Base-by-base conservation (phyloP, 2,797 vertebrate genomes). In the Poecilia velifera region DNA sequence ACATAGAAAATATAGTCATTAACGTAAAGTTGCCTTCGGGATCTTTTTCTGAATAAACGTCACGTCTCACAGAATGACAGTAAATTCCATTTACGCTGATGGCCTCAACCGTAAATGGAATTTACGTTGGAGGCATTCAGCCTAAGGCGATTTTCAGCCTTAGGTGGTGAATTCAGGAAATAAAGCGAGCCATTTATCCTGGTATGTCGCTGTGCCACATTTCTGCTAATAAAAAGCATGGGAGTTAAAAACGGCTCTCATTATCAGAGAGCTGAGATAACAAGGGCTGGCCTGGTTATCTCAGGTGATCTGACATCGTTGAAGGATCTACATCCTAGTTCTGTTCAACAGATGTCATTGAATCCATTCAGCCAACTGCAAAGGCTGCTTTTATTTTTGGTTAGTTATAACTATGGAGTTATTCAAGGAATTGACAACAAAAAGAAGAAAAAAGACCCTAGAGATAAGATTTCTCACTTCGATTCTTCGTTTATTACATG, bases 221-320 rank as follows among this genome's bases (percentile, higher is more conserved):
- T 64, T 74, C 71, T 77, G 41, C 8, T 57, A 76, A 90, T 86
- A 28, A 47, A 25, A 83, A 84, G 66, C 86, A 86, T 83, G 82
- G 79, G 83, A 84, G 36, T 47, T n/a, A 41, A 43, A 51, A 57
- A 18, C 1, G 5, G 28, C 34, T 6, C 20, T 72, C 66, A 41
- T 77, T 36, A 13, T 51, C 43, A 10, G 73, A 41, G 6, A 41
- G 36, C 36, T 39, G 36, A 39, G 36, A 39, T 39, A 39, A 39
- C 36, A 41, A 74, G 70, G 82, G 78, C 53, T 66, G 18, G 59
- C 53, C 0, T 0, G 34, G 13, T 31, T n/a, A 84, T 66, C 31
- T 46, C 41, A 3, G 4, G 3, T 77, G 12, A 74, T 43, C 41
- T 62, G 46, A 25, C 22, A 51, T 46, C 1, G 39, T 74, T 12